Evolutionary conservation across 2,888 invertebrate genomes (phyloP).

Genomic region (Protonemura montana): DNA sequence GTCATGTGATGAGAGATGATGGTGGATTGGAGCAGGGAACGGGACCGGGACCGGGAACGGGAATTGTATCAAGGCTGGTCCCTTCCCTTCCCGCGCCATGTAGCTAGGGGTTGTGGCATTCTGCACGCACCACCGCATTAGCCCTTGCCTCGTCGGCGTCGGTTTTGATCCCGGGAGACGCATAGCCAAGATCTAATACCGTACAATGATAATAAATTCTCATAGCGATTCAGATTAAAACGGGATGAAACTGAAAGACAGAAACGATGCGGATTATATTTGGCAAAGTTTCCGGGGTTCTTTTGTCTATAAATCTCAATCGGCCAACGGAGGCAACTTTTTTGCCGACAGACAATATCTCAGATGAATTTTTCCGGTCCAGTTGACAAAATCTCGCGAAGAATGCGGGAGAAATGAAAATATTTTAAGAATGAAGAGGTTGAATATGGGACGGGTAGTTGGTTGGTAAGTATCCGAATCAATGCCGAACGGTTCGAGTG

Average conservation of each 20-base stretch:
- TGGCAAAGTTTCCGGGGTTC: background rate
- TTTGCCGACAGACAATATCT: slow-evolving; percentile 23
- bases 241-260: background rate
- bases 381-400: slow-evolving; percentile 14
- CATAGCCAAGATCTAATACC: background rate
- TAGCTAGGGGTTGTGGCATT: background rate
- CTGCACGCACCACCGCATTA: background rate
- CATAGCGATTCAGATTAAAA: slow-evolving; percentile 27
- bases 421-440: background rate
- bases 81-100: background rate
- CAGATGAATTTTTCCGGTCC: slow-evolving; percentile 26
- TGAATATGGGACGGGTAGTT: background rate
- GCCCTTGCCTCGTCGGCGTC: background rate
- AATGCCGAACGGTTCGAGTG: background rate
- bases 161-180: background rate
- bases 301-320: slow-evolving; percentile 4
- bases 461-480: background rate
- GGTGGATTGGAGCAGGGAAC: background rate
- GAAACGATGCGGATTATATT: background rate
- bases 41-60: too few relatives aligned
- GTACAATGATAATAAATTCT: slow-evolving; percentile 34
- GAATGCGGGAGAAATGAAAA: slow-evolving; percentile 16
- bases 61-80: background rate
- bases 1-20: slow-evolving; percentile 31
- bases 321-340: background rate